Evolutionary conservation across 2,113 vertebrate genomes (phyloP), one percentile per base, ranked within the genome.

Genomic region (Forbesichthys agassizii): DNA sequence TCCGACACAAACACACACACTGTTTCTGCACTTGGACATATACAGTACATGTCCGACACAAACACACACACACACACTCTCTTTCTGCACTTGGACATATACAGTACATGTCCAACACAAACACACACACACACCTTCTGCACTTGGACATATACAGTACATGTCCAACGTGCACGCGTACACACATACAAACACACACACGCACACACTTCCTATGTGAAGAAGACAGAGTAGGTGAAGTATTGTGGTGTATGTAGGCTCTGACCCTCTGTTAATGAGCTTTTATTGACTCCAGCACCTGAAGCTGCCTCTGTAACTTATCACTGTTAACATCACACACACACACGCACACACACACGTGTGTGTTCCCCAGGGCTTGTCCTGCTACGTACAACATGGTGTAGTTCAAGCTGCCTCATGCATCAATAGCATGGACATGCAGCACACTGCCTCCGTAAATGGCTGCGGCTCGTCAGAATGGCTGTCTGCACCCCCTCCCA

Each of bases 251-350:
- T 87, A 90, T 77, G 61, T 66, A 84, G 75, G 84, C 79, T 79
- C 85, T 84, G 88, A 90, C 88, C 87, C 83, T 66, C 86, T 79
- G 83, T 76, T 91, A 91, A 91, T 91, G 88, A 89, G 88, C 77
- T 83, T 89, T 91, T 91, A 91, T 91, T 90, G 89, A 91, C 88
- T 85, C 14, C 70, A 81, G 82, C 81, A 86, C 81, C 88, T 87
- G 87, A 77, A 83, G 83, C 79, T 77, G 65, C 82, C 77, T 81
- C 84, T 77, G 84, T 68, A 88, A 90, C 87, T 90, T 88, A 89
- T 90, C 88, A 91, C 82, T 12, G 81, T 88, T 89, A 89, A 79
- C 67, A 33, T 69, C 77, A 20, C 69, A 71, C 77, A 9, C 65
- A 54, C 69, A 66, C 53, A 13, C 69, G 69, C 77, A 66, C 53